Conservation (phyloP, 2,797 vertebrate species). For the Saxicola maurus region DNA sequence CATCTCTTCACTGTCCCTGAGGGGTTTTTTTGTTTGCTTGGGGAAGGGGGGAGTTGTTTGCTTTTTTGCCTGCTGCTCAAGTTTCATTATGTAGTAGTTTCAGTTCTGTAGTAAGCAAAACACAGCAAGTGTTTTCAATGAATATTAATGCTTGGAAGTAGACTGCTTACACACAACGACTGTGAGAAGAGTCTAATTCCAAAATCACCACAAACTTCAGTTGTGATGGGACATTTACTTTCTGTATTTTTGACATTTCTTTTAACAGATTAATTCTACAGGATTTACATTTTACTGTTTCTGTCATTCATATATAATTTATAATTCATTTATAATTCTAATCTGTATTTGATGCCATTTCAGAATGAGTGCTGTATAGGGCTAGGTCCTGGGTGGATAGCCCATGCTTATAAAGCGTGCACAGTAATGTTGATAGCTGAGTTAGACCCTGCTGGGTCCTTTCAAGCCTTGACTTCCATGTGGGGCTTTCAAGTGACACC, state of each 20-base stretch:
- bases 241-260: neutral
- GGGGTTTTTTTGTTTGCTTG: neutral
- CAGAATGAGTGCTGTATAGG: neutral
- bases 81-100: slow-evolving; percentile 35
- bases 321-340: neutral
- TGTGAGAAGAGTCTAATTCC: neutral
- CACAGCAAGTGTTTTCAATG: neutral
- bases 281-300: neutral
- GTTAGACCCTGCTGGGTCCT: neutral
- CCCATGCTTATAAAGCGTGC: neutral
- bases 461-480: neutral
- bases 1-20: neutral
- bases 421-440: neutral
- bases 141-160: slow-evolving; percentile 21
- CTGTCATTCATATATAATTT: no score
- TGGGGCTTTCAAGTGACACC: neutral
- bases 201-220: neutral
- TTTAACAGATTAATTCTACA: neutral
- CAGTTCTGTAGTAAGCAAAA: slow-evolving; percentile 3
- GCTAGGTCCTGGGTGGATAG: neutral
- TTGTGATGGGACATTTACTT: neutral
- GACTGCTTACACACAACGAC: neutral
- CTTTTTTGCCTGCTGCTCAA: slow-evolving; percentile 24
- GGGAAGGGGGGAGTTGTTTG: neutral
- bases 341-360: neutral